phyloP scores from a whole-genome alignment of 2,113 vertebrate genomes.

The Lepidothrix coronata region DNA sequence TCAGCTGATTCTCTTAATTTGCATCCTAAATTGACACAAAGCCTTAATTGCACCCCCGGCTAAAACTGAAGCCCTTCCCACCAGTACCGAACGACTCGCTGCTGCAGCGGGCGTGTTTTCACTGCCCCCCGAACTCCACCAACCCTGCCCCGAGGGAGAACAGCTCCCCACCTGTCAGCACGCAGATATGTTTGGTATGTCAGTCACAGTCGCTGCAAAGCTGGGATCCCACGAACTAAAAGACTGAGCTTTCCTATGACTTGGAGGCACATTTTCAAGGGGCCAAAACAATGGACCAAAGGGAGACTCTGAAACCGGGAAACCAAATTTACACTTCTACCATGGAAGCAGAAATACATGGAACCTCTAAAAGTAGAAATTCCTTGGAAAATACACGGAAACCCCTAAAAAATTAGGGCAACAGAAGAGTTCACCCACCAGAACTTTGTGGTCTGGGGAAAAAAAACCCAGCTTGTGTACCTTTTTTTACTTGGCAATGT shows the following conservation, averaged over 20 bases:
- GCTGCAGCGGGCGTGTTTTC: neutral
- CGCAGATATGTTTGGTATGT: constrained; percentile 47
- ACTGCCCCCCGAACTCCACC: neutral
- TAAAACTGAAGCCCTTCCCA: neutral
- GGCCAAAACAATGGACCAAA: neutral
- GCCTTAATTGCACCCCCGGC: neutral
- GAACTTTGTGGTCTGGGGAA: neutral
- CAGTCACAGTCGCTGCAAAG: neutral
- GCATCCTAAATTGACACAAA: neutral
- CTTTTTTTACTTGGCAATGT: neutral
- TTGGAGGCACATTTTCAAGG: neutral
- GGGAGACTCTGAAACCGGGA: neutral
- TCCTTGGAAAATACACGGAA: too few relatives aligned
- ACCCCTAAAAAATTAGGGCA: neutral
- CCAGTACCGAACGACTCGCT: neutral
- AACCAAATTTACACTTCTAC: neutral
- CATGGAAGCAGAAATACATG: neutral
- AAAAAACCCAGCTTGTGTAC: neutral
- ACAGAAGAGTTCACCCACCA: neutral
- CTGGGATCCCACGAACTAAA: neutral
- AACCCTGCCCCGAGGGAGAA: constrained; percentile 23
- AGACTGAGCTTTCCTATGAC: neutral
- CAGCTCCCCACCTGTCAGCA: constrained; percentile 9
- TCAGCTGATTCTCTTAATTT: neutral
- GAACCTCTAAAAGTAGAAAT: neutral